These are phyloP conservation scores for Tragelaphus oryx DNA, from an alignment of 2,797 vertebrate genomes.

Conservation along the genomic window DNA sequence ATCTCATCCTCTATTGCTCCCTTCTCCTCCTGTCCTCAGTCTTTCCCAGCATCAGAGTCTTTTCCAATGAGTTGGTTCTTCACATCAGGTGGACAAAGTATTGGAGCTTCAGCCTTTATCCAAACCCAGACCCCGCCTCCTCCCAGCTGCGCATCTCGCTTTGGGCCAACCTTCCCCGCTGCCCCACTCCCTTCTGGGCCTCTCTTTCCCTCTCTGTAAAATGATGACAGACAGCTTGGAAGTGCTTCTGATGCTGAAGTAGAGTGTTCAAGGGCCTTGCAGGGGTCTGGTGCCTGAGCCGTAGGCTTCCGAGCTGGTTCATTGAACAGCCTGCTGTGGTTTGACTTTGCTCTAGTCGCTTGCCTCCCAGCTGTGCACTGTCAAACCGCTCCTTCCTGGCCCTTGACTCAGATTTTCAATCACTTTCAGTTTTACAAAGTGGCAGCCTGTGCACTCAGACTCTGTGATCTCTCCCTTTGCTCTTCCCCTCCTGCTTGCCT, in stretches of 20 bases:
- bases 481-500: neutral
- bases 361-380: neutral
- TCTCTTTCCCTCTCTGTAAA: neutral
- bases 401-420: neutral
- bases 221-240: neutral
- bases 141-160: neutral
- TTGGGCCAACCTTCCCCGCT: neutral
- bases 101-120: neutral
- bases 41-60: neutral
- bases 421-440: neutral
- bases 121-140: neutral
- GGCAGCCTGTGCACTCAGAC: fast-evolving
- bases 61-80: neutral
- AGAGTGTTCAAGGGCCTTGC: neutral
- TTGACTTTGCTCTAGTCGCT: neutral
- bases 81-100: neutral
- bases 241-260: neutral
- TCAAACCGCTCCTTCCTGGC: neutral
- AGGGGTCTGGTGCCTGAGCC: fast-evolving
- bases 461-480: too few relatives aligned
- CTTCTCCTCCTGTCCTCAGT: neutral
- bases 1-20: neutral
- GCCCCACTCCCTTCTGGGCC: neutral
- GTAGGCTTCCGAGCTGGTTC: fast-evolving
- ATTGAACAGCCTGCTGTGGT: fast-evolving